These are phyloP conservation scores for Conomelus anceps DNA, from an alignment of 2,888 invertebrate genomes.

Conservation along the genomic window DNA sequence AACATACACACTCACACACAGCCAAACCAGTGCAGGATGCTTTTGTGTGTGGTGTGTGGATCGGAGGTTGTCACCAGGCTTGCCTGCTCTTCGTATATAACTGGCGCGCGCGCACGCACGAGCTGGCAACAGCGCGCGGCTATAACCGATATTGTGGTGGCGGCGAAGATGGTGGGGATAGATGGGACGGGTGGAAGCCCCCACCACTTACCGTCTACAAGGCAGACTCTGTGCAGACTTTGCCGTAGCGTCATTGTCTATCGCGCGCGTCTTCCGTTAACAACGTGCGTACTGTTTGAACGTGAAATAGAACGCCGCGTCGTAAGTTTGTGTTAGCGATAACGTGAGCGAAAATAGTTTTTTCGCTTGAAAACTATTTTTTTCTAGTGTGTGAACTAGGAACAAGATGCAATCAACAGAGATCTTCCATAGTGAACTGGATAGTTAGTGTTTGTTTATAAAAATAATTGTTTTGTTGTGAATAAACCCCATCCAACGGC, in stretches of 20 bases:
- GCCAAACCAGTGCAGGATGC: not conserved
- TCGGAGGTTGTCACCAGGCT: slow-evolving; percentile 31
- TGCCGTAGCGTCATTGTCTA: slow-evolving; percentile 15
- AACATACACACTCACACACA: not conserved
- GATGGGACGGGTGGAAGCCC: slow-evolving; percentile 30
- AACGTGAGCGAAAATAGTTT: not conserved
- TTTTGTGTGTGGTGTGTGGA: slow-evolving; percentile 35
- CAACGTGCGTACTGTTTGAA: slow-evolving; percentile 13
- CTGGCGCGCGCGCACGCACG: not conserved
- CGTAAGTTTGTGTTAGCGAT: not conserved
- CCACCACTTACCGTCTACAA: slow-evolving; percentile 19
- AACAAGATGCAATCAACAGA: not conserved
- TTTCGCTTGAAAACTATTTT: no score
- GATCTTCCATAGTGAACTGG: not conserved
- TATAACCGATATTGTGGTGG: slow-evolving; percentile 49
- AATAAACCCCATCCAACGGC: not conserved
- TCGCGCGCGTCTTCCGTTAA: slow-evolving; percentile 16
- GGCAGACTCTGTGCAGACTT: slow-evolving; percentile 12
- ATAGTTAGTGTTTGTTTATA: not conserved
- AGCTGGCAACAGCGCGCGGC: slow-evolving; percentile 42
- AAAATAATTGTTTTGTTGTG: not conserved
- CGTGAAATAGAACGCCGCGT: not conserved
- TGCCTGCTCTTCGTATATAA: not conserved
- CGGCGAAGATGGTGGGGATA: slow-evolving; percentile 45
- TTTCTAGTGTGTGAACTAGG: not conserved